Conservation (phyloP, 1,140 invertebrate genomes). For the Spodoptera frugiperda region DNA sequence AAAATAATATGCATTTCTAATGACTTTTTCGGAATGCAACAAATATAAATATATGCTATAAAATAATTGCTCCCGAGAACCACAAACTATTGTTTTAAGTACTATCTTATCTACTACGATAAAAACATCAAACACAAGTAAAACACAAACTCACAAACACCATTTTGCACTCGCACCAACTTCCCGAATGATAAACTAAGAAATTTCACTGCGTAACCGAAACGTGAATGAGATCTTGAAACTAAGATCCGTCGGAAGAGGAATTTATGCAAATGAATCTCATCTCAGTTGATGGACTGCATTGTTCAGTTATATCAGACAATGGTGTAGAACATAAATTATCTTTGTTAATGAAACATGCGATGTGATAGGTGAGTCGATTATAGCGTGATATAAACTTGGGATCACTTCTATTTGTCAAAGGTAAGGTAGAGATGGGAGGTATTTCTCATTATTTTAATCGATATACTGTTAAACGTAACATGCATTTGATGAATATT, state of each 20-base stretch:
- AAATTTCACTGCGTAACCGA: slow-evolving; percentile 30
- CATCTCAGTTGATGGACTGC: slow-evolving; percentile 68
- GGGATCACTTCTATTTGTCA: no score
- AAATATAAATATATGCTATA: no score
- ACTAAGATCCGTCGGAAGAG: slow-evolving; percentile 56
- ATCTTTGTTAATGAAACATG: slow-evolving; percentile 55
- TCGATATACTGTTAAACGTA: no score
- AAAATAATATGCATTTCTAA: no score
- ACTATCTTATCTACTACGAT: no score
- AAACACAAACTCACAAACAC: slow-evolving; percentile 4
- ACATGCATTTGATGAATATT: no score
- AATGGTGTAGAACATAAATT: slow-evolving; percentile 66
- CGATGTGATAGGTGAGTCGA: slow-evolving; percentile 18
- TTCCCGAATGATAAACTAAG: slow-evolving; percentile 9
- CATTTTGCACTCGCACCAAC: slow-evolving; percentile 19
- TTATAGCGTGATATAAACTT: not conserved
- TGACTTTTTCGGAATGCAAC: no score
- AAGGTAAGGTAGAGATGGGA: no score
- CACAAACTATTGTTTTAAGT: no score
- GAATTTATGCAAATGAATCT: slow-evolving; percentile 73
- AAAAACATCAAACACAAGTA: not conserved
- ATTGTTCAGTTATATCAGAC: slow-evolving; percentile 56
- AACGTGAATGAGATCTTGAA: slow-evolving; percentile 43
- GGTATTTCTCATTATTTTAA: no score
- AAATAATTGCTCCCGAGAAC: no score